Conservation (phyloP, 2,888 invertebrate genomes). For the Elgonia sp. region DNA sequence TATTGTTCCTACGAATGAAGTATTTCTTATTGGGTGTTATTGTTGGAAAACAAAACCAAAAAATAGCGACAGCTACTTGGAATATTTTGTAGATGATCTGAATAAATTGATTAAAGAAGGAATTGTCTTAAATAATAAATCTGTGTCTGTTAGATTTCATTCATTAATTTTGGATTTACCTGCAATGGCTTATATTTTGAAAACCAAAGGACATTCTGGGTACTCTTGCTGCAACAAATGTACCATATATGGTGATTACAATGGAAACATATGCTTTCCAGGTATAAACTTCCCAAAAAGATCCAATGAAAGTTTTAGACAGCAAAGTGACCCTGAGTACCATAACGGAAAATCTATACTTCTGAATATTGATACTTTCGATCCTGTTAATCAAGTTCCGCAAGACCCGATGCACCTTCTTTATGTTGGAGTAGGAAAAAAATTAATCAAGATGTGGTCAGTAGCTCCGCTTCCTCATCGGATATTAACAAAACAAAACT, state of each 20-base stretch:
- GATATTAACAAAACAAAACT: not conserved
- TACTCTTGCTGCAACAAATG: constrained; percentile 48
- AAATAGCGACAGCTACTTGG: constrained; percentile 21
- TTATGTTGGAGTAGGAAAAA: constrained; percentile 12
- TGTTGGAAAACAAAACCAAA: no score
- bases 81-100: constrained; percentile 15
- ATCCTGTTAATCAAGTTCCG: constrained; percentile 17
- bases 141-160: constrained; percentile 17
- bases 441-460: constrained; percentile 2
- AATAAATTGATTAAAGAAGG: constrained; percentile 8
- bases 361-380: constrained; percentile 12
- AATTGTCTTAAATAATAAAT: constrained; percentile 9
- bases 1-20: not conserved
- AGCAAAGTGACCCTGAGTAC: constrained; percentile 12
- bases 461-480: not conserved
- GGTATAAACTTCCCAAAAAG: constrained; percentile 16
- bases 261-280: constrained; percentile 16
- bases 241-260: not conserved
- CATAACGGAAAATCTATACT: constrained; percentile 17
- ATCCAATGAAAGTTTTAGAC: constrained; percentile 29
- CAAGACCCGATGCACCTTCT: constrained; percentile 27
- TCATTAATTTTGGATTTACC: constrained; percentile 42
- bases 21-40: constrained; percentile 36
- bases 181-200: constrained; percentile 21
- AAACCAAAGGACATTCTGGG: constrained; percentile 40